Percentiles rank a stretch among this genome's conserved stretches.
Evolutionary conservation across 2,113 vertebrate species (phyloP).

Genomic region (Bombycilla garrulus): DNA sequence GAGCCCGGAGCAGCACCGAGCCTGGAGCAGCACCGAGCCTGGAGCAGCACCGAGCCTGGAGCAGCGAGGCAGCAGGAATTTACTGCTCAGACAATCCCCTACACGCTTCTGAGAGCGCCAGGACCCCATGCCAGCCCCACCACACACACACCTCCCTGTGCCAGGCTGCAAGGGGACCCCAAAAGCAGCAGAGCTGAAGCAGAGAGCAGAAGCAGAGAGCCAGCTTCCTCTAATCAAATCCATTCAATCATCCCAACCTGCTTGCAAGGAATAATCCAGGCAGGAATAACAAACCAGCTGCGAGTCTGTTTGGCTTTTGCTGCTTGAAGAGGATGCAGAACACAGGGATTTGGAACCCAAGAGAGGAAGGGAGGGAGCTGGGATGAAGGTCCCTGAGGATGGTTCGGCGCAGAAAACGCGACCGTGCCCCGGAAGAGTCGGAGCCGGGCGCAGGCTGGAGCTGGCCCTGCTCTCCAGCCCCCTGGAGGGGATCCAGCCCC

Average conservation of each 20-base stretch:
- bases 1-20: neutral
- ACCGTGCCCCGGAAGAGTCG: fast-evolving
- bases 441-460: fast-evolving
- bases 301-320: neutral
- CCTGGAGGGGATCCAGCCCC: neutral
- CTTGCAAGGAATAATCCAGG: conserved; percentile 6
- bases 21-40: neutral
- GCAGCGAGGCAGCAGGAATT: neutral
- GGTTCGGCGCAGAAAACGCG: fast-evolving
- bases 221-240: conserved; percentile 10
- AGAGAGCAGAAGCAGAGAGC: neutral
- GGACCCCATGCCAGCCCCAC: neutral
- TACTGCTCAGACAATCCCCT: neutral
- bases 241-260: conserved; percentile 30
- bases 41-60: neutral
- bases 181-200: neutral
- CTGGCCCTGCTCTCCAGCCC: neutral
- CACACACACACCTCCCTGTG: neutral
- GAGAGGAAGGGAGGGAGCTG: neutral
- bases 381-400: neutral
- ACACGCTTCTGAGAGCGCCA: neutral
- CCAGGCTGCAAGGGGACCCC: neutral
- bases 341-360: neutral
- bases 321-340: neutral
- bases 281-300: conserved; percentile 13